Evolutionary conservation across 2,888 invertebrate genomes (phyloP).

Genomic region (Griposia aprilina): DNA sequence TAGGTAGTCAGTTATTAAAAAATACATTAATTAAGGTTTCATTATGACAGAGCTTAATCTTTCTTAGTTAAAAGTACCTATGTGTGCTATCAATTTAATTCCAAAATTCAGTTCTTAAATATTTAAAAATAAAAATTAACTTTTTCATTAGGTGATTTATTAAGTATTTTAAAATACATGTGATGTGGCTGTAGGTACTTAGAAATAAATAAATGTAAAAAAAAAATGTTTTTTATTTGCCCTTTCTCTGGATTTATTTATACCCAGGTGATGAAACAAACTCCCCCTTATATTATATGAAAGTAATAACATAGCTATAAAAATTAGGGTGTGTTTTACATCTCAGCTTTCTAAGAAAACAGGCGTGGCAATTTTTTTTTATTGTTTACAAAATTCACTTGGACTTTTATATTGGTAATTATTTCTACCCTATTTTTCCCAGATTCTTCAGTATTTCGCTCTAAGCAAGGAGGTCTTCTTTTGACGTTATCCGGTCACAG

Average conservation of each 20-base stretch:
- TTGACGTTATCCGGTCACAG: constrained; percentile 6
- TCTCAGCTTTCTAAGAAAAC: neutral
- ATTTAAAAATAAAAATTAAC: neutral
- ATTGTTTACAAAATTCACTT: neutral
- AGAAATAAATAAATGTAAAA: neutral
- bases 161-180: neutral
- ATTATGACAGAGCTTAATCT: neutral
- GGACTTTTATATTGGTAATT: neutral
- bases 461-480: neutral
- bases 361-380: too few species aligned
- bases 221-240: neutral
- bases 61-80: neutral
- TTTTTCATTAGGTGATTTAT: neutral
- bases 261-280: neutral
- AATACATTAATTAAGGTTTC: too few species aligned
- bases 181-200: constrained; percentile 1
- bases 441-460: constrained; percentile 15
- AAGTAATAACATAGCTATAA: neutral
- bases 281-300: too few species aligned
- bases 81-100: too few species aligned
- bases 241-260: neutral
- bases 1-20: neutral
- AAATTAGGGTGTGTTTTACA: neutral
- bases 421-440: neutral
- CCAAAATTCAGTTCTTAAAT: neutral